Evolutionary conservation across 2,797 vertebrate species (phyloP).

Genomic region (Manis javanica): DNA sequence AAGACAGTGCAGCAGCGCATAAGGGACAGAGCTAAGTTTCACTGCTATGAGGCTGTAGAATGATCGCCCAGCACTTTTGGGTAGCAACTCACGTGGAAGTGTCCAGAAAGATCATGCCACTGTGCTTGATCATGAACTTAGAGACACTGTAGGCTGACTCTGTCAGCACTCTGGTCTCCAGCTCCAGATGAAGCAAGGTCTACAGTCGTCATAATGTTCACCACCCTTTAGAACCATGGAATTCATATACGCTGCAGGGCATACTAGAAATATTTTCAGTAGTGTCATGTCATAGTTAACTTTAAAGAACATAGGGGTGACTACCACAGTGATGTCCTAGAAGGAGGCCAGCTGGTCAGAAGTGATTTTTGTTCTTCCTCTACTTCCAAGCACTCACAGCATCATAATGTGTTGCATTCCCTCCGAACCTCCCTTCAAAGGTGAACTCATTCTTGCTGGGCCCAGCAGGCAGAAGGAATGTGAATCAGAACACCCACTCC

Average conservation of each 20-base stretch:
- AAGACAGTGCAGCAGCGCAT: neutral
- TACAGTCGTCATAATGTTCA: neutral
- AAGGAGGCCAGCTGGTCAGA: neutral
- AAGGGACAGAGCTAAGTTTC: no score
- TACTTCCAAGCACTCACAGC: rapidly evolving
- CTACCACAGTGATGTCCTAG: rapidly evolving
- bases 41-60: neutral
- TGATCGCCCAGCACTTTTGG: neutral
- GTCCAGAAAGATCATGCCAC: neutral
- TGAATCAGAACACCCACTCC: neutral
- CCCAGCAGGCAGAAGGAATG: rapidly evolving
- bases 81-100: neutral
- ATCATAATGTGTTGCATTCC: neutral
- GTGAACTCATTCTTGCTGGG: neutral
- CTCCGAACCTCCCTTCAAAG: neutral
- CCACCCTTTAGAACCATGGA: neutral
- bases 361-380: neutral
- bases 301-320: rapidly evolving
- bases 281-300: neutral
- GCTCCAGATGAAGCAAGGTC: neutral
- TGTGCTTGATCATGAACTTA: neutral
- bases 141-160: neutral
- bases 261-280: neutral
- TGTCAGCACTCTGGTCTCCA: neutral
- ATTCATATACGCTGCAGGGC: no score